Conservation (phyloP, 2,113 vertebrate genomes). For the Notothenia rossii region DNA sequence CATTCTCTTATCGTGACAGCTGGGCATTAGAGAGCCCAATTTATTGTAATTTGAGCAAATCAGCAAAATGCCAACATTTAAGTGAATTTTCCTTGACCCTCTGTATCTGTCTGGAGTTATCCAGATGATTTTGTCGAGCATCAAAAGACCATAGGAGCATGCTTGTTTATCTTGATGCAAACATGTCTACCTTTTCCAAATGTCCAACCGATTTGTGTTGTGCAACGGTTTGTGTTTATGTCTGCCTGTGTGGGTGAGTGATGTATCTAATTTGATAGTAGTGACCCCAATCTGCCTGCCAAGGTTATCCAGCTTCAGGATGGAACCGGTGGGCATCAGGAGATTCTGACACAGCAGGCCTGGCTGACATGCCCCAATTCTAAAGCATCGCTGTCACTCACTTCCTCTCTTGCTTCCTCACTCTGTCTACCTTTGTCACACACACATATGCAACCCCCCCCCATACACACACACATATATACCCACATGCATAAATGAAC, state of each 20-base stretch:
- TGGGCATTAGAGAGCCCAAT: slow-evolving; percentile 25
- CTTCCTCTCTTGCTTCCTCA: slow-evolving; percentile 21
- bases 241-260: slow-evolving; percentile 43
- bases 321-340: slow-evolving; percentile 70
- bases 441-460: neutral
- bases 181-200: slow-evolving; percentile 35
- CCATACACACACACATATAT: too few species aligned
- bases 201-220: slow-evolving; percentile 29
- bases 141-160: slow-evolving; percentile 5
- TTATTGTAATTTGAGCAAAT: slow-evolving; percentile 35
- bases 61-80: neutral
- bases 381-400: slow-evolving; percentile 69
- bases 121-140: slow-evolving; percentile 26
- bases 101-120: slow-evolving; percentile 16
- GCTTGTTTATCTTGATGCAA: slow-evolving; percentile 36
- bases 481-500: slow-evolving; percentile 9
- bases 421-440: slow-evolving; percentile 30
- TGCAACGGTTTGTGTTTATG: slow-evolving; percentile 24
- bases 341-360: slow-evolving; percentile 77
- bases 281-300: slow-evolving; percentile 85
- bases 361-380: slow-evolving; percentile 68
- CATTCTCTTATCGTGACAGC: slow-evolving; percentile 30
- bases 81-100: slow-evolving; percentile 9
- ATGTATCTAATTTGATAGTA: slow-evolving; percentile 81
- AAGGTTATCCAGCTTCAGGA: slow-evolving; percentile 76